Conservation (phyloP, 2,113 vertebrate genomes). For the Anarrhichthys ocellatus region DNA sequence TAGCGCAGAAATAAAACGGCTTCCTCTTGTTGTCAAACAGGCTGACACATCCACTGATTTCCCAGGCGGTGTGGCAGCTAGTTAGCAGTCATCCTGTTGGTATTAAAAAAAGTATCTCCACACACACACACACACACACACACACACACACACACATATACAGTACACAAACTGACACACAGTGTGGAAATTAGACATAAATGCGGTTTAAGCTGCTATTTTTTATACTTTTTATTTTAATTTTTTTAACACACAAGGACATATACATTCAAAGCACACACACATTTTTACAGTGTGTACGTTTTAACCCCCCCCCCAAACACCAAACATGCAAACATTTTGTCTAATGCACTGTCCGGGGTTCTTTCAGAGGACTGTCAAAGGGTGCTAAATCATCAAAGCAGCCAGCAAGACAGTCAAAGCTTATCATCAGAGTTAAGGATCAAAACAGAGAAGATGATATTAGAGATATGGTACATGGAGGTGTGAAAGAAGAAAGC, state of each 20-base stretch:
- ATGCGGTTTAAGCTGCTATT: constrained; percentile 21
- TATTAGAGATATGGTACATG: not conserved
- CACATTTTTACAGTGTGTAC: not conserved
- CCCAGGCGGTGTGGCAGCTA: constrained; percentile 21
- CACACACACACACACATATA: not conserved
- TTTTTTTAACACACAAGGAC: not conserved
- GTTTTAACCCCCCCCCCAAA: not conserved
- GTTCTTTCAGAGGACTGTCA: constrained; percentile 17
- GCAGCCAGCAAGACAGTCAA: constrained; percentile 7
- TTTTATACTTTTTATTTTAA: not conserved
- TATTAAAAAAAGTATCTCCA: constrained; percentile 1
- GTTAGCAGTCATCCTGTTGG: constrained; percentile 35
- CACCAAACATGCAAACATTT: not conserved
- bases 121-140: not conserved
- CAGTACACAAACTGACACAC: not conserved
- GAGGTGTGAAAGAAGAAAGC: not conserved
- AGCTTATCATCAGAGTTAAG: constrained; percentile 21
- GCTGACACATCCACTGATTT: constrained; percentile 39
- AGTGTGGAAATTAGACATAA: constrained; percentile 12
- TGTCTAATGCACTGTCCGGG: not conserved
- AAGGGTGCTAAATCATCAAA: constrained; percentile 25
- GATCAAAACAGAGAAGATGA: constrained; percentile 6
- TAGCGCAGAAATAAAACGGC: constrained; percentile 27
- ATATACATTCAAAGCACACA: not conserved
- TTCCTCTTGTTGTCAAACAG: constrained; percentile 30